A percentile compares a stretch with the other conserved stretches of the same genome.
Conservation (phyloP, 2,113 vertebrate species). For the Nesoenas mayeri region DNA sequence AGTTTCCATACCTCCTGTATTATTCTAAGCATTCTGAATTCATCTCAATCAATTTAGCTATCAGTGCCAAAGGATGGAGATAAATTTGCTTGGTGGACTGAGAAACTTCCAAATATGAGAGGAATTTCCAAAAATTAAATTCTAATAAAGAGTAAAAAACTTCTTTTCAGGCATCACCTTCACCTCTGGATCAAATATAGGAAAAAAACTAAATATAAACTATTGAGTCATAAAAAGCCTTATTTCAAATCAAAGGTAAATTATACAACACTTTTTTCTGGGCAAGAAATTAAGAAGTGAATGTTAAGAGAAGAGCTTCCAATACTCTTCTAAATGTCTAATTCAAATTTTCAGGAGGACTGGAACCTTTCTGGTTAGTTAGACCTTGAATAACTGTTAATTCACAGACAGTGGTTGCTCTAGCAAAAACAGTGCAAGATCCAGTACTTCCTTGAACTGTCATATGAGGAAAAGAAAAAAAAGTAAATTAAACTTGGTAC, state of each 20-base stretch:
- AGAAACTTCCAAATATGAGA: neutral
- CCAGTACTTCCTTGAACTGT: neutral
- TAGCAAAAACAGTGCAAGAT: neutral
- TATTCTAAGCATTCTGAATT: neutral
- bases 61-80: neutral
- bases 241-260: neutral
- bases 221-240: neutral
- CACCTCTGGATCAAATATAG: neutral
- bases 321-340: neutral
- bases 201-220: neutral
- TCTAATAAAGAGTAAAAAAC: neutral
- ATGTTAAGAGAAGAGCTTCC: neutral
- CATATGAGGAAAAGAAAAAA: neutral
- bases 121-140: neutral
- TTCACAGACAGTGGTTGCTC: neutral
- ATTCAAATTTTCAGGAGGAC: neutral
- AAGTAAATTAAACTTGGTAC: neutral
- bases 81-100: neutral
- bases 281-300: neutral
- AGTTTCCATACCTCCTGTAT: neutral
- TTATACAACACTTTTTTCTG: neutral
- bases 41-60: neutral
- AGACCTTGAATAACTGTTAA: neutral
- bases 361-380: neutral
- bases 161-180: neutral